Conservation (phyloP, 2,888 invertebrate species). For the Tiliacea aurago region DNA sequence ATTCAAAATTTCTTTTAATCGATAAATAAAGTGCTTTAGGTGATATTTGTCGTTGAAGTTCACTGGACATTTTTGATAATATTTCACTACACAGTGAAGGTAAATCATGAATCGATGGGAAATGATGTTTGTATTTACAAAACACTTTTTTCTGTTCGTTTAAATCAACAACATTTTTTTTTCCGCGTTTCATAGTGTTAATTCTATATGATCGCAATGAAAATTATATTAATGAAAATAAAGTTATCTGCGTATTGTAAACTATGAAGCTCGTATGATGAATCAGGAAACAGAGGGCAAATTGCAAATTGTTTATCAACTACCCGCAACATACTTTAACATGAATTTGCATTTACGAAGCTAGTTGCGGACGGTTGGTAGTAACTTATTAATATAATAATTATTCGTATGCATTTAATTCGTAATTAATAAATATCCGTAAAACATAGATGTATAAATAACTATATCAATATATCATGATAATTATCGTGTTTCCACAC, state of each 20-base stretch:
- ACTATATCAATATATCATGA: too few species aligned
- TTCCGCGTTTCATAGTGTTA: conserved; percentile 9
- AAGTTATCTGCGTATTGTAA: conserved; percentile 2
- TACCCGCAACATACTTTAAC: conserved; percentile 4
- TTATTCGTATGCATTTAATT: background rate
- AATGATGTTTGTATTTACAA: conserved; percentile 18
- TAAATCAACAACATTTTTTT: conserved; percentile 17
- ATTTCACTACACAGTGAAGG: conserved; percentile 19
- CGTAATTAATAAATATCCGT: background rate
- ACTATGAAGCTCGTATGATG: background rate
- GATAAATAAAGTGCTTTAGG: conserved; percentile 7
- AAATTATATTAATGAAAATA: background rate
- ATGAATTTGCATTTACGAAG: conserved; percentile 18
- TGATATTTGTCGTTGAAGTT: background rate
- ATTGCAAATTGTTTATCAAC: background rate
- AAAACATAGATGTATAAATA: too few species aligned
- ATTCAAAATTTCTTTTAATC: conserved; percentile 14
- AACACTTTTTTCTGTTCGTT: conserved; percentile 18
- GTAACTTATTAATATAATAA: background rate
- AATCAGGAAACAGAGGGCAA: background rate
- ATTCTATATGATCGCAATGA: background rate
- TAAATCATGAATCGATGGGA: conserved; percentile 12
- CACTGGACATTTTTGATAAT: conserved; percentile 13
- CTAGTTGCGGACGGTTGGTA: background rate
- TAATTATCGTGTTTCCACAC: too few species aligned